Percentiles rank a stretch among this genome's conserved stretches.
Evolutionary conservation across 2,888 invertebrate genomes (phyloP).

Genomic region (Pseudanteris insignis): DNA sequence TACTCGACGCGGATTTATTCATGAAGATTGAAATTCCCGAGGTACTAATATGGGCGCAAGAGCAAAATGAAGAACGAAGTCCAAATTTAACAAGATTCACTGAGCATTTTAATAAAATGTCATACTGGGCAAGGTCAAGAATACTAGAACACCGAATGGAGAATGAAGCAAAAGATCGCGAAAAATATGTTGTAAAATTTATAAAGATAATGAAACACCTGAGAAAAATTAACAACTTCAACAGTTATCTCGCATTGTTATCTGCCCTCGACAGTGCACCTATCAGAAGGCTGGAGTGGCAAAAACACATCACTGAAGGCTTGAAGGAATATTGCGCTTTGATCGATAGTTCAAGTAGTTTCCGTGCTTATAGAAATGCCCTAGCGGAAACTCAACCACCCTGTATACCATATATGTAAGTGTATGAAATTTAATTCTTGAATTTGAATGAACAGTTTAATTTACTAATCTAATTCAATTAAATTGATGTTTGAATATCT

Average conservation of each 20-base stretch:
- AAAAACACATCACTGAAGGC: conserved; percentile 89
- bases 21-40: conserved; percentile 97
- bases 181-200: conserved; percentile 93
- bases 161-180: conserved; percentile 92
- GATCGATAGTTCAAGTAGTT: conserved; percentile 98
- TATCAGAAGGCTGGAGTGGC: conserved; percentile 90
- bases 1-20: conserved; percentile 94
- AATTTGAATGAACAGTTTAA: too few species aligned
- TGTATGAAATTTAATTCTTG: too few species aligned
- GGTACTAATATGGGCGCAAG: conserved; percentile 95
- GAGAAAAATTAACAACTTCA: conserved; percentile 97
- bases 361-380: conserved; percentile 94
- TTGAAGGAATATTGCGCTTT: conserved; percentile 94
- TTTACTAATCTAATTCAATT: too few species aligned
- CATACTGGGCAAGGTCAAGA: conserved; percentile 95
- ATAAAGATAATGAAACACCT: conserved; percentile 99
- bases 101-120: conserved; percentile 99
- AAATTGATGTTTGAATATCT: too few species aligned
- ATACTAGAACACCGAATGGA: conserved; percentile 80
- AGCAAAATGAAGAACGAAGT: conserved; percentile 96
- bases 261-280: conserved; percentile 98
- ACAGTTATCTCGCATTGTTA: conserved; percentile 95
- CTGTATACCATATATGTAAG: conserved; percentile 99
- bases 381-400: conserved; percentile 95
- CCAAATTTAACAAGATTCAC: conserved; percentile 97